Conservation (phyloP, 2,113 vertebrate genomes). For the Sinocyclocheilus anshuiensis region DNA sequence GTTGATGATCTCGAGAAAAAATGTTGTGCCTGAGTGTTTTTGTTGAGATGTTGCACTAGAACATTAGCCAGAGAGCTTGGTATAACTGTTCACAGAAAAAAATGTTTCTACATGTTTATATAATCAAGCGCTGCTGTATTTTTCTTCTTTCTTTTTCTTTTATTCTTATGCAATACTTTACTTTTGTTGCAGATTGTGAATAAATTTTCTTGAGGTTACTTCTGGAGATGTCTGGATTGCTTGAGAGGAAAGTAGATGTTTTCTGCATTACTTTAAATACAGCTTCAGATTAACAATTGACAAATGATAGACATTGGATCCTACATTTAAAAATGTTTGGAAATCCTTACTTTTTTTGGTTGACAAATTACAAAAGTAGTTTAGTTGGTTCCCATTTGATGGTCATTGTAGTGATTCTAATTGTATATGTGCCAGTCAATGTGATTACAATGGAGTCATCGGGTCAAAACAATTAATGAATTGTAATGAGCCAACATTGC, state of each 20-base stretch:
- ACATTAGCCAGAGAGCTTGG: conserved; percentile 52
- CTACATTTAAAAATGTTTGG: neutral
- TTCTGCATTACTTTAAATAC: neutral
- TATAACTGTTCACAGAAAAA: conserved; percentile 54
- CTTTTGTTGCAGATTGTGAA: conserved; percentile 57
- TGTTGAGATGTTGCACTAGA: conserved; percentile 61
- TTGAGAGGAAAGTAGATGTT: neutral
- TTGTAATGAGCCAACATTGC: too few species aligned
- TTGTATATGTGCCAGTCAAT: neutral
- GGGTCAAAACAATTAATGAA: neutral
- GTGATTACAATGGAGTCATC: neutral
- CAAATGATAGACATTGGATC: neutral
- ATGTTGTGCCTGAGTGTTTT: conserved; percentile 56
- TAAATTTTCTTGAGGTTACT: conserved; percentile 57
- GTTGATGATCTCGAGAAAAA: conserved; percentile 50
- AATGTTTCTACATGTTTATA: conserved; percentile 62
- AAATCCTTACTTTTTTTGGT: neutral
- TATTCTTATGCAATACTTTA: conserved; percentile 48
- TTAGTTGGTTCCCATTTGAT: neutral
- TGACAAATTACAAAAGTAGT: neutral
- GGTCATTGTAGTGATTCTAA: neutral
- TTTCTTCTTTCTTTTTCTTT: conserved; percentile 57
- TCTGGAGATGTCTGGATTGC: neutral
- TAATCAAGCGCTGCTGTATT: conserved; percentile 62
- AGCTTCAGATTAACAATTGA: neutral